These are phyloP conservation scores for Platycheirus albimanus DNA, from an alignment of 2,888 invertebrate genomes.

Conservation along the genomic window DNA sequence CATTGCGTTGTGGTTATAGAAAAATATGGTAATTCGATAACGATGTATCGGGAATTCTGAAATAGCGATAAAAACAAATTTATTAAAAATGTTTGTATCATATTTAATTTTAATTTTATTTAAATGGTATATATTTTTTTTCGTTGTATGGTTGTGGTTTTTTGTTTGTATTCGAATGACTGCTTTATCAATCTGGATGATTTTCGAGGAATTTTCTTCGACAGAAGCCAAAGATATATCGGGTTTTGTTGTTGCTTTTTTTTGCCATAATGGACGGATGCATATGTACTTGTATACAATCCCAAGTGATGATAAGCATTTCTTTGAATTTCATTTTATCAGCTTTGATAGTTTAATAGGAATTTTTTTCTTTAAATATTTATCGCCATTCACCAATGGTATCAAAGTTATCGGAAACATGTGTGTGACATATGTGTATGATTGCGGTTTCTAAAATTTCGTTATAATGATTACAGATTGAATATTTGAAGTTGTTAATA, in stretches of 20 bases:
- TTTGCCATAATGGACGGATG: constrained; percentile 63
- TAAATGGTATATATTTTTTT: no score
- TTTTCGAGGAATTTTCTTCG: constrained; percentile 47
- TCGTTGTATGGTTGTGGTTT: constrained; percentile 19
- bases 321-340: neutral
- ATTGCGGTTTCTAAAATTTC: neutral
- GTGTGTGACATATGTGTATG: neutral
- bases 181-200: constrained; percentile 43
- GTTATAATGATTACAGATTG: no score
- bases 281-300: no score
- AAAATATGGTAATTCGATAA: constrained; percentile 71
- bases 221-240: constrained; percentile 24
- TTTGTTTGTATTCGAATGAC: constrained; percentile 9
- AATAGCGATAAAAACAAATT: constrained; percentile 54
- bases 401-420: neutral
- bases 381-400: constrained; percentile 6
- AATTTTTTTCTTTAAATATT: constrained; percentile 4
- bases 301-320: constrained; percentile 15
- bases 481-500: no score
- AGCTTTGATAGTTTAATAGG: neutral
- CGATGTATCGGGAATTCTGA: constrained; percentile 63
- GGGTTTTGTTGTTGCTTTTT: no score
- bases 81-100: constrained; percentile 35
- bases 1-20: constrained; percentile 14
- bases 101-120: no score